Evolutionary conservation across 1,140 invertebrate species (phyloP).

Genomic region (Babylonia areolata): DNA sequence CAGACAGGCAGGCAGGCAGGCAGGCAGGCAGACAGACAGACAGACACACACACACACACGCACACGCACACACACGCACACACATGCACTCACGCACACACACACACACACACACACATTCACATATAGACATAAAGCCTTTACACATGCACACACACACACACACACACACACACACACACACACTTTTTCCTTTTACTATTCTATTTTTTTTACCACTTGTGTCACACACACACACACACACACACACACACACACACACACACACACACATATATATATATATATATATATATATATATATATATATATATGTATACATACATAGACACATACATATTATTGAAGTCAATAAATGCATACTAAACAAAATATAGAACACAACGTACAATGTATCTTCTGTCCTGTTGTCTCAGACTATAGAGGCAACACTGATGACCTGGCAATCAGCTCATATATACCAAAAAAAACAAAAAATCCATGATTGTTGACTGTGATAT

Average conservation of each 20-base stretch:
- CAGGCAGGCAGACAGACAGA: too few relatives aligned
- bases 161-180: not conserved
- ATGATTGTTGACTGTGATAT: conserved; percentile 22
- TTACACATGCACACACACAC: not conserved
- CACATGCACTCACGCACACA: not conserved
- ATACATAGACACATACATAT: too few relatives aligned
- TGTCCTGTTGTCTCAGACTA: too few relatives aligned
- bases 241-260: conserved; percentile 32
- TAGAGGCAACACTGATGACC: too few relatives aligned
- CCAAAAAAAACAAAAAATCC: too few relatives aligned
- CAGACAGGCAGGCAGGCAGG: too few relatives aligned
- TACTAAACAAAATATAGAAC: too few relatives aligned
- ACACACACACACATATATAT: conserved; percentile 29
- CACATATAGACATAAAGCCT: not conserved
- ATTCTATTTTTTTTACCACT: not conserved
- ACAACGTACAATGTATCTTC: too few relatives aligned
- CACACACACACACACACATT: not conserved
- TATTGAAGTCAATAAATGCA: too few relatives aligned
- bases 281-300: not conserved
- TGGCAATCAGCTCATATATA: too few relatives aligned
- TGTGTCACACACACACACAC: conserved; percentile 20
- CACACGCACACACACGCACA: not conserved
- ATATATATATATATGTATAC: too few relatives aligned
- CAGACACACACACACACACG: conserved; percentile 4
- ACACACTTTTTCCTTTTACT: not conserved